A percentile compares a stretch with the other conserved stretches of the same genome.
phyloP scores from a whole-genome alignment of 2,888 invertebrate genomes.

The Euclidia mi region DNA sequence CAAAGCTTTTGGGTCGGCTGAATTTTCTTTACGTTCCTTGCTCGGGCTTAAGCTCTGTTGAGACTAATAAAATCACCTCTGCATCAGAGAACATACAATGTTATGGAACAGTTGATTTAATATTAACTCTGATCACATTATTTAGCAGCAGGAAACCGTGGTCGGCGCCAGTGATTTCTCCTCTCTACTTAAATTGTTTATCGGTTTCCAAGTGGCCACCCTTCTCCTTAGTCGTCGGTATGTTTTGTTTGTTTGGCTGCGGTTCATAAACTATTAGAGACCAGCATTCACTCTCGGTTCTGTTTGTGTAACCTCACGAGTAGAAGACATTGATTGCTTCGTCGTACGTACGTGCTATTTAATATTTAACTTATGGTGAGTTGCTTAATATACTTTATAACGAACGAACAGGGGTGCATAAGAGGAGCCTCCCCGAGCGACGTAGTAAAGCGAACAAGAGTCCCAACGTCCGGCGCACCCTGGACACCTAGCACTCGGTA shows the following conservation, averaged over 20 bases:
- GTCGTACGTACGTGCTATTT: conserved; percentile 30
- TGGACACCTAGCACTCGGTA: too few species aligned
- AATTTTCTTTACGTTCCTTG: conserved; percentile 85
- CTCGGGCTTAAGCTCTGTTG: conserved; percentile 72
- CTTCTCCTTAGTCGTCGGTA: conserved; percentile 32
- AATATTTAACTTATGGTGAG: conserved; percentile 3
- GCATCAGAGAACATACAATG: conserved; percentile 74
- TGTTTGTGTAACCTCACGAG: conserved; percentile 25
- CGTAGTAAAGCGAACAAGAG: too few species aligned
- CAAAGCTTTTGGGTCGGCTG: conserved; percentile 84
- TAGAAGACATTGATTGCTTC: conserved; percentile 18
- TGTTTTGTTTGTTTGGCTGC: conserved; percentile 34
- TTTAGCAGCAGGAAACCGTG: conserved; percentile 42
- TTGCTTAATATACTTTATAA: not conserved
- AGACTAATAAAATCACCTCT: conserved; percentile 80
- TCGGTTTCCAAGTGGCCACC: conserved; percentile 39
- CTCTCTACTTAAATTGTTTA: conserved; percentile 43
- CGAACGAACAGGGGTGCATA: too few species aligned
- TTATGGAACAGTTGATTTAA: conserved; percentile 66
- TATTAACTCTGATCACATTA: conserved; percentile 55
- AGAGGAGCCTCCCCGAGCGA: too few species aligned
- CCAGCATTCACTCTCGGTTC: conserved; percentile 20
- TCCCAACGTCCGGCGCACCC: too few species aligned
- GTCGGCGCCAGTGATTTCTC: conserved; percentile 37
- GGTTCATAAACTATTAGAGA: conserved; percentile 39